These are phyloP conservation scores for Ophioderma brevispina DNA, from an alignment of 35 echinoderm and acorn worm species.

Conservation along the genomic window DNA sequence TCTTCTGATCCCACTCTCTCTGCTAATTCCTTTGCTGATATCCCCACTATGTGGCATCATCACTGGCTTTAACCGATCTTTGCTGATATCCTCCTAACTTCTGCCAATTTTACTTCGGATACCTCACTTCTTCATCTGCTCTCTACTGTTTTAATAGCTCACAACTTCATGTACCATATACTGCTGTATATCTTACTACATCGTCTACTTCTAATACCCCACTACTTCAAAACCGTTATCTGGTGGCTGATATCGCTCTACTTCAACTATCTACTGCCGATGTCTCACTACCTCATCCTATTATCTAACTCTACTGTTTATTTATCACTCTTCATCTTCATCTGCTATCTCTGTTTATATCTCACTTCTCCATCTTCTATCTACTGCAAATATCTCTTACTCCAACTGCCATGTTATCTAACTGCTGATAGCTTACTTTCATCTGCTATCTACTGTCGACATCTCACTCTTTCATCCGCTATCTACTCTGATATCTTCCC, in stretches of 20 bases:
- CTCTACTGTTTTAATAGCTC: neutral
- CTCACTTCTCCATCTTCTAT: neutral
- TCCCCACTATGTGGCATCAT: too few species aligned
- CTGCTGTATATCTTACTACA: neutral
- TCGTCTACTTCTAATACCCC: too few species aligned
- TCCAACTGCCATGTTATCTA: neutral
- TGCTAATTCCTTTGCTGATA: too few species aligned
- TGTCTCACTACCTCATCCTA: neutral
- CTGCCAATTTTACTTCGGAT: neutral
- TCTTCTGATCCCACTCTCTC: too few species aligned
- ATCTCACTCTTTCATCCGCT: too few species aligned
- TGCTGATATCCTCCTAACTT: neutral
- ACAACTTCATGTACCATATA: neutral
- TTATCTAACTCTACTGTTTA: neutral
- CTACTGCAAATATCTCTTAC: neutral
- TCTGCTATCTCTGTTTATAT: neutral
- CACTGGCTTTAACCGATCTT: too few species aligned
- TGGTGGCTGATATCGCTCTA: too few species aligned
- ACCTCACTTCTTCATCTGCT: neutral
- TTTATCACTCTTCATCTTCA: neutral
- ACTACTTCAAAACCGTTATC: neutral
- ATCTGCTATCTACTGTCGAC: neutral
- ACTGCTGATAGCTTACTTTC: neutral
- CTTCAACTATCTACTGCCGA: too few species aligned
- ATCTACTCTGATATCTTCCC: neutral